Percentiles rank a stretch among this genome's conserved stretches.
phyloP scores from a whole-genome alignment of 2,888 invertebrate genomes.

The Cryptocephalus primarius region DNA sequence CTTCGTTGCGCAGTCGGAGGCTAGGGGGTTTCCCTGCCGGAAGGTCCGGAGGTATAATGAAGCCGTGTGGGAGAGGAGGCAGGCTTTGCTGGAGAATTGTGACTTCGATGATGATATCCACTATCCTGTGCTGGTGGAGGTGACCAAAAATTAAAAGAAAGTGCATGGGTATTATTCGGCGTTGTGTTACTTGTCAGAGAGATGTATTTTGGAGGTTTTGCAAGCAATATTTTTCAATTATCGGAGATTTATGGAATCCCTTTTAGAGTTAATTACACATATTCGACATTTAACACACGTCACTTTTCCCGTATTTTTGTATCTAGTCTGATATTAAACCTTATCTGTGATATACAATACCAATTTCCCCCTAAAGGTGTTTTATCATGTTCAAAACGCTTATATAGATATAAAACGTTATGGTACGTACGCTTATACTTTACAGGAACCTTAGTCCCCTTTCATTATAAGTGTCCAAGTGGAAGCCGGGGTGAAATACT shows the following conservation, averaged over 20 bases:
- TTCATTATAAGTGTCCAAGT: too few species aligned
- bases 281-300: slow-evolving; percentile 9
- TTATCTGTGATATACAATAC: slow-evolving; percentile 39
- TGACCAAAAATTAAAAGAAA: slow-evolving; percentile 38
- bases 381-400: neutral
- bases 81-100: slow-evolving; percentile 46
- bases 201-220: too few species aligned
- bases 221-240: too few species aligned
- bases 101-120: slow-evolving; percentile 60
- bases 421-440: too few species aligned
- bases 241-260: too few species aligned
- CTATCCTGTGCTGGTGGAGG: slow-evolving; percentile 56
- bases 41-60: slow-evolving; percentile 51
- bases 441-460: too few species aligned
- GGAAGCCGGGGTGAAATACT: too few species aligned
- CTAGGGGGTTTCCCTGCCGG: slow-evolving; percentile 47
- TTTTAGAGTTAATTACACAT: slow-evolving; percentile 7
- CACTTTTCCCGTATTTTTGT: slow-evolving; percentile 12
- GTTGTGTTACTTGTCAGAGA: too few species aligned
- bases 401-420: neutral
- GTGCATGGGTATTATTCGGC: too few species aligned
- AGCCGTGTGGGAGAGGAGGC: slow-evolving; percentile 56
- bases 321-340: slow-evolving; percentile 35
- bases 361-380: slow-evolving; percentile 29
- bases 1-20: slow-evolving; percentile 52